A percentile compares a stretch with the other conserved stretches of the same genome.
Evolutionary conservation across 2,113 vertebrate genomes (phyloP).

Genomic region (Oriolus oriolus): DNA sequence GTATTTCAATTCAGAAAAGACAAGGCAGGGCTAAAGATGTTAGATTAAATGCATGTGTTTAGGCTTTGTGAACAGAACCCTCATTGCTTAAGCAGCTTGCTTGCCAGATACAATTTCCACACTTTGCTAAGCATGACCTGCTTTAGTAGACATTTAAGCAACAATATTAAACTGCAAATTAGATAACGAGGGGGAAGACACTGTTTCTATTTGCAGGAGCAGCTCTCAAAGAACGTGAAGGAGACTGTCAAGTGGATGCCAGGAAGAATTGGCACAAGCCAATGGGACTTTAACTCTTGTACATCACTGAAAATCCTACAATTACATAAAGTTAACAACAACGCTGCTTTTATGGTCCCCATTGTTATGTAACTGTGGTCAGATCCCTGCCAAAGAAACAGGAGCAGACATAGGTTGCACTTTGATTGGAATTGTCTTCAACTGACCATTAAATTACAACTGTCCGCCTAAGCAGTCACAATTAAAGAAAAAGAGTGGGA

Average conservation of each 20-base stretch:
- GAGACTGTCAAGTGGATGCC: neutral
- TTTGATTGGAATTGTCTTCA: neutral
- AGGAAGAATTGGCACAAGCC: neutral
- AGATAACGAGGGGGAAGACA: neutral
- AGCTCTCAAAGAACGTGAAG: neutral
- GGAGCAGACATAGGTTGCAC: neutral
- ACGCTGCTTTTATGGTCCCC: neutral
- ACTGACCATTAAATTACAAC: neutral
- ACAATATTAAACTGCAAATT: conserved; percentile 27
- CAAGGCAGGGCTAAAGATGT: neutral
- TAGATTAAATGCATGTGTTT: neutral
- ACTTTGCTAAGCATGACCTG: conserved; percentile 53
- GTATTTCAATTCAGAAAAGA: neutral
- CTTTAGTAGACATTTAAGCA: conserved; percentile 30
- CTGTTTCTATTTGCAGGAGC: conserved; percentile 16
- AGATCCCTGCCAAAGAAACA: conserved; percentile 15
- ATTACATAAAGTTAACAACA: conserved; percentile 30
- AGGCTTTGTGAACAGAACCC: conserved; percentile 1
- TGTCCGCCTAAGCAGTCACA: neutral
- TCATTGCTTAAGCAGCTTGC: conserved; percentile 47
- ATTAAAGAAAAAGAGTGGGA: neutral
- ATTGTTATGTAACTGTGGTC: neutral
- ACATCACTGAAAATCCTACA: neutral
- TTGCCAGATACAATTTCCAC: conserved; percentile 51
- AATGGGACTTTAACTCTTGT: neutral